Percentiles rank a stretch among this genome's conserved stretches.
Evolutionary conservation across 1,140 invertebrate genomes (phyloP).

Genomic region (Proales similis): DNA sequence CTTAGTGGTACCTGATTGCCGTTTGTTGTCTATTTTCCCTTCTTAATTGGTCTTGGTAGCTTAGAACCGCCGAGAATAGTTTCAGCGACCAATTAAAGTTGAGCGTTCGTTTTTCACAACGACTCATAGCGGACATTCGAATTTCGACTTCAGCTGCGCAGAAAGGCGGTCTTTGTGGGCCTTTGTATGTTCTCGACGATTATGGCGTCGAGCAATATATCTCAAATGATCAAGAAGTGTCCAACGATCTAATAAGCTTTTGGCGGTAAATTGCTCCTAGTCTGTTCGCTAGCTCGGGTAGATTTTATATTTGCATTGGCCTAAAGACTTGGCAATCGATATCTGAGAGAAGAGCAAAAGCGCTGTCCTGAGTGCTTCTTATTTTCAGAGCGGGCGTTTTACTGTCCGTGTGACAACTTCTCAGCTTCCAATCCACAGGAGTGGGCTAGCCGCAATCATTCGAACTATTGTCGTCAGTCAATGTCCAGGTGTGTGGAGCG

Average conservation of each 20-base stretch:
- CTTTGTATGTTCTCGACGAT: conserved; percentile 13
- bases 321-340: background rate
- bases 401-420: conserved; percentile 35
- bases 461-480: conserved; percentile 2
- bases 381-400: conserved; percentile 16
- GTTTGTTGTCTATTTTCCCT: too few species aligned
- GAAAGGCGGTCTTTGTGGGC: too few species aligned
- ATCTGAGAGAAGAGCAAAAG: background rate
- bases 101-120: too few species aligned
- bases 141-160: too few species aligned
- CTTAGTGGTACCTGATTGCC: too few species aligned
- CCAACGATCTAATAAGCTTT: background rate
- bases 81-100: too few species aligned
- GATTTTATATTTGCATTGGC: background rate
- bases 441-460: background rate
- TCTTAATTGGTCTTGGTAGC: too few species aligned
- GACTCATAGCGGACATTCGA: too few species aligned
- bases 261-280: background rate
- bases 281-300: background rate
- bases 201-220: conserved; percentile 33
- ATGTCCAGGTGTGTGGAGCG: conserved; percentile 24
- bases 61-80: too few species aligned
- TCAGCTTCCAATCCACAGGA: background rate
- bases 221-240: background rate
- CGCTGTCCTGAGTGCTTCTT: conserved; percentile 28